phyloP scores from a whole-genome alignment of 2,888 invertebrate genomes.

The Gibbula magus region DNA sequence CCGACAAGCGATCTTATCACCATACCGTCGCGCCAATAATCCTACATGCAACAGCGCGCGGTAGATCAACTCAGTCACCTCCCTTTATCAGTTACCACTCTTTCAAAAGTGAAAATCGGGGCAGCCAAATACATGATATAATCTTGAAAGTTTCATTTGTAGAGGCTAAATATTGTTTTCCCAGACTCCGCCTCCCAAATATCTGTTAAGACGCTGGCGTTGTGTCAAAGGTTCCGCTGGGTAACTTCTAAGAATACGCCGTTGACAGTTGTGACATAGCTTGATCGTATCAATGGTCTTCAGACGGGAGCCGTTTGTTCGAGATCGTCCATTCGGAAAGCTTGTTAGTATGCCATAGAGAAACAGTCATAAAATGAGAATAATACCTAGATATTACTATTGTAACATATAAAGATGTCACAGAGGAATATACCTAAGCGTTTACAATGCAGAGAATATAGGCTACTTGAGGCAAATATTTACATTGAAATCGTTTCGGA shows the following conservation, averaged over 20 bases:
- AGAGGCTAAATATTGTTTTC: neutral
- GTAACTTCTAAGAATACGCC: conserved; percentile 1
- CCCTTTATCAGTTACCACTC: neutral
- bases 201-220: neutral
- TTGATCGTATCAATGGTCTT: conserved; percentile 12
- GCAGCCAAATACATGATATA: neutral
- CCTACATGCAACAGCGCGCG: conserved; percentile 8
- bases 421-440: neutral
- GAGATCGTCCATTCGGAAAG: neutral
- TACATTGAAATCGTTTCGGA: conserved; percentile 1
- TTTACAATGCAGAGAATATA: neutral
- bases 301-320: neutral
- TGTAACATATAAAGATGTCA: conserved; percentile 1
- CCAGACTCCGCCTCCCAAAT: neutral
- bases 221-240: neutral
- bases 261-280: conserved; percentile 16
- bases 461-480: neutral
- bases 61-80: conserved; percentile 18
- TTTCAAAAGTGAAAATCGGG: neutral
- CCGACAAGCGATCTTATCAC: conserved; percentile 13
- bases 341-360: neutral
- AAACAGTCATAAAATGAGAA: neutral
- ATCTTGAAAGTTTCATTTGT: neutral
- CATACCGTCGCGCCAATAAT: conserved; percentile 1
- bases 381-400: conserved; percentile 8